Evolutionary conservation across 2,113 vertebrate genomes (phyloP).

Genomic region (Menura novaehollandiae): DNA sequence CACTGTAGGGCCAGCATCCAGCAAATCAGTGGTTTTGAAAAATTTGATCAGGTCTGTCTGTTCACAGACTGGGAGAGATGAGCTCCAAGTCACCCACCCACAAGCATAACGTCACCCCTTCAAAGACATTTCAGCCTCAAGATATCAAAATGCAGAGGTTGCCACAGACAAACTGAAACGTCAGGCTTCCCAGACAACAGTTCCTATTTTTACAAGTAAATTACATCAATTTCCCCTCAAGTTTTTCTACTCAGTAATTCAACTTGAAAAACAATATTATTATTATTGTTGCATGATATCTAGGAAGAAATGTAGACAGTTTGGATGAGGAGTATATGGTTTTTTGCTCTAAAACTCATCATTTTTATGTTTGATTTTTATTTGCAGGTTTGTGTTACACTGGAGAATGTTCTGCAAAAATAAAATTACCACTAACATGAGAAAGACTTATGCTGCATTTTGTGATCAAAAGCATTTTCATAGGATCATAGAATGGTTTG

Average conservation of each 20-base stretch:
- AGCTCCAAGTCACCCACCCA: conserved; percentile 11
- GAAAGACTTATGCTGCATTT: not conserved
- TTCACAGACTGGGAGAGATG: not conserved
- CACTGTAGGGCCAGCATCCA: not conserved
- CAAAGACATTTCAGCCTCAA: not conserved
- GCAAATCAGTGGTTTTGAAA: not conserved
- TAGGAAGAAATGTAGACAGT: not conserved
- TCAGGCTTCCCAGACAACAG: not conserved
- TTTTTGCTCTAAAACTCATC: not conserved
- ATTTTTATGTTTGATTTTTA: not conserved
- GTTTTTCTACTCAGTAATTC: not conserved
- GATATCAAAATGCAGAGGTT: not conserved
- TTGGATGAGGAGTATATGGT: not conserved
- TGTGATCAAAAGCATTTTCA: not conserved
- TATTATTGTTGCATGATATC: not conserved
- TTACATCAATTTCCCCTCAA: not conserved
- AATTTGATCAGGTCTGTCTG: not conserved
- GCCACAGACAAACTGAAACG: not conserved
- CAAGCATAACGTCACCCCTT: not conserved
- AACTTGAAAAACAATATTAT: not conserved
- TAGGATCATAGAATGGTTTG: not conserved
- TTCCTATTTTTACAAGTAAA: conserved; percentile 9
- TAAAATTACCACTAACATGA: not conserved
- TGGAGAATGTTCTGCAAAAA: not conserved
- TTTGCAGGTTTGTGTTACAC: not conserved